Percentiles rank a stretch among this genome's conserved stretches.
Conservation (phyloP, 2,113 vertebrate species). For the Ginglymostoma cirratum region DNA sequence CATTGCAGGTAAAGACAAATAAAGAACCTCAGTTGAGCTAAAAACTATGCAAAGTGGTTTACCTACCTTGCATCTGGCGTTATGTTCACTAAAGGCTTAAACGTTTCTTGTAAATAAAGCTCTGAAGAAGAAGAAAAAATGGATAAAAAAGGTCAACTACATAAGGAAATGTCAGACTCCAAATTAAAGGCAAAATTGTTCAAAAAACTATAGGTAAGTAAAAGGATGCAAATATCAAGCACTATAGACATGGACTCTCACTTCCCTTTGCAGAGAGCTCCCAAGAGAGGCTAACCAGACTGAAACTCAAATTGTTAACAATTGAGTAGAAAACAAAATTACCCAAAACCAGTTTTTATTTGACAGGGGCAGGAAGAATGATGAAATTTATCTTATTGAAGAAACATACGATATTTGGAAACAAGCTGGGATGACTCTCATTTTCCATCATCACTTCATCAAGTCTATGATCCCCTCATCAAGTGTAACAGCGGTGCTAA, state of each 20-base stretch:
- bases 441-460: neutral
- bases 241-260: neutral
- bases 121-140: slow-evolving; percentile 63
- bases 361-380: neutral
- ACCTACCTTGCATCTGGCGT: slow-evolving; percentile 89
- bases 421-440: neutral
- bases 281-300: neutral
- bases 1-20: neutral
- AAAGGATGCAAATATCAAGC: neutral
- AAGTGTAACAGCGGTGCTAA: neutral
- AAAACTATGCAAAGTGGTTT: neutral
- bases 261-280: neutral
- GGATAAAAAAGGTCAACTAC: neutral
- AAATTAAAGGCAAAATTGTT: neutral
- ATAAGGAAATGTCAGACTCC: neutral
- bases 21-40: neutral
- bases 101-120: slow-evolving; percentile 97
- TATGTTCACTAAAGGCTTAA: slow-evolving; percentile 97
- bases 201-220: neutral
- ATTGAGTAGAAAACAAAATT: neutral
- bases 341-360: neutral
- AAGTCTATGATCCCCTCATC: neutral
- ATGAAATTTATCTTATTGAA: neutral
- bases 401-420: neutral
- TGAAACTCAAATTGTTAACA: neutral